phyloP scores from a whole-genome alignment of 1,140 invertebrate species.

The Apis cerana region DNA sequence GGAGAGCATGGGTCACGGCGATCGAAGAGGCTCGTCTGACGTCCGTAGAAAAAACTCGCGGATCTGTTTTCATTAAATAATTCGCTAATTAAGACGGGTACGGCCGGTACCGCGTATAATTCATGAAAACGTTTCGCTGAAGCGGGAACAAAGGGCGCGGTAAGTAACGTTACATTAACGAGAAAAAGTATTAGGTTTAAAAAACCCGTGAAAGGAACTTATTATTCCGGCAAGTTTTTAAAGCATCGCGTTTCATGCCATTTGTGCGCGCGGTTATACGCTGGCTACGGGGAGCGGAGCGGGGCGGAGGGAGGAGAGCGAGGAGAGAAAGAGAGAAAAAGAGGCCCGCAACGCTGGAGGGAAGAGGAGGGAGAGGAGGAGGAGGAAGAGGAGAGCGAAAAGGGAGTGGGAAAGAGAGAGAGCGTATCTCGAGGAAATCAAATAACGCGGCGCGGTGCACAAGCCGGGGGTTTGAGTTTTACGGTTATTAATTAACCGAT shows the following conservation, averaged over 20 bases:
- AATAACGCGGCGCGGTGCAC: slow-evolving; percentile 62
- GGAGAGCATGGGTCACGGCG: not conserved
- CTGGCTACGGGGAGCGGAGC: not conserved
- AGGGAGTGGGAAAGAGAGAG: not conserved
- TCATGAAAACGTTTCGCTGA: slow-evolving; percentile 32
- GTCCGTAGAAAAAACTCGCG: slow-evolving; percentile 15
- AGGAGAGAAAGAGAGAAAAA: not conserved
- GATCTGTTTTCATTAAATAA: slow-evolving; percentile 51
- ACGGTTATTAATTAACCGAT: slow-evolving; percentile 77
- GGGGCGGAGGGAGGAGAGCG: not conserved
- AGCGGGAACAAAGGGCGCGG: slow-evolving; percentile 31
- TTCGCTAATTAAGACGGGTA: slow-evolving; percentile 44
- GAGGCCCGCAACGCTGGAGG: not conserved
- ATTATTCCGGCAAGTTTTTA: slow-evolving; percentile 59
- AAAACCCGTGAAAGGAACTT: slow-evolving; percentile 48
- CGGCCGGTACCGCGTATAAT: slow-evolving; percentile 36
- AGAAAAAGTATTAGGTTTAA: slow-evolving; percentile 55
- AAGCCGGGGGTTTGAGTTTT: slow-evolving; percentile 71
- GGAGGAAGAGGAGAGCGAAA: not conserved
- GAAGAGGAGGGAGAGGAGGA: not conserved
- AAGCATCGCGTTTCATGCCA: slow-evolving; percentile 62
- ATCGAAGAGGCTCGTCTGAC: slow-evolving; percentile 21
- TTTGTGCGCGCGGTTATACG: slow-evolving; percentile 44
- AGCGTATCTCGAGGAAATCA: slow-evolving; percentile 65
- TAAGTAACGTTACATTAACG: slow-evolving; percentile 56